Evolutionary conservation across 2,888 invertebrate genomes (phyloP).

Genomic region (Anodontia alba): DNA sequence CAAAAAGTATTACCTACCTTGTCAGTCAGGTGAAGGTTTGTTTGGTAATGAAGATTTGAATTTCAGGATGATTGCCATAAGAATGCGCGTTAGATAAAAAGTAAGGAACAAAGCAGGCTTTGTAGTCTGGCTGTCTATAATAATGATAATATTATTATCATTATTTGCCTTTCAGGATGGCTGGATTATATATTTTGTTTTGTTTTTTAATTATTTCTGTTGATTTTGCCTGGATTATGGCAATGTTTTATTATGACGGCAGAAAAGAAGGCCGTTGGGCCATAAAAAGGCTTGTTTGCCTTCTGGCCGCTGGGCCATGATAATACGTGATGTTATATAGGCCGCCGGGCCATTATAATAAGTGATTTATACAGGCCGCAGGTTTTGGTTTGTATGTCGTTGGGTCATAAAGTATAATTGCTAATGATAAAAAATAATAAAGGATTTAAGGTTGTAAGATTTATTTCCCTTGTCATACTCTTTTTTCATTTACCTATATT

Average conservation of each 20-base stretch:
- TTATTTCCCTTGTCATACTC: background rate
- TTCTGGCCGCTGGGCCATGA: no score
- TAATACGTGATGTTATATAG: no score
- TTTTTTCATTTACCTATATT: background rate
- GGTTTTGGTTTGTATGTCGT: background rate
- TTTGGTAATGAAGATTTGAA: background rate
- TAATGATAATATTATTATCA: no score
- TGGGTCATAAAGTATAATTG: background rate
- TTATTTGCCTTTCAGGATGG: no score
- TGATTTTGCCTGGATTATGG: background rate
- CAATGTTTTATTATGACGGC: background rate
- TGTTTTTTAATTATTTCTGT: background rate
- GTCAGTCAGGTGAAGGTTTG: background rate
- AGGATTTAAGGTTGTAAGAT: background rate
- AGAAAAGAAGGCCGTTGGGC: no score
- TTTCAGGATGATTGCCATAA: background rate
- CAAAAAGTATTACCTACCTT: background rate
- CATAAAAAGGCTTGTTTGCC: no score
- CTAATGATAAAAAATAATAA: background rate
- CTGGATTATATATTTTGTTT: no score
- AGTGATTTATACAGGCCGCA: no score
- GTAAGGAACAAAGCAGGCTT: background rate
- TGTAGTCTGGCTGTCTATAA: no score
- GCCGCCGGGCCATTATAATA: no score
- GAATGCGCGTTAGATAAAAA: background rate